A percentile compares a stretch with the other conserved stretches of the same genome.
These are phyloP conservation scores for Trissoscelio sp. DNA, from an alignment of 2,888 invertebrate species.

Conservation along the genomic window DNA sequence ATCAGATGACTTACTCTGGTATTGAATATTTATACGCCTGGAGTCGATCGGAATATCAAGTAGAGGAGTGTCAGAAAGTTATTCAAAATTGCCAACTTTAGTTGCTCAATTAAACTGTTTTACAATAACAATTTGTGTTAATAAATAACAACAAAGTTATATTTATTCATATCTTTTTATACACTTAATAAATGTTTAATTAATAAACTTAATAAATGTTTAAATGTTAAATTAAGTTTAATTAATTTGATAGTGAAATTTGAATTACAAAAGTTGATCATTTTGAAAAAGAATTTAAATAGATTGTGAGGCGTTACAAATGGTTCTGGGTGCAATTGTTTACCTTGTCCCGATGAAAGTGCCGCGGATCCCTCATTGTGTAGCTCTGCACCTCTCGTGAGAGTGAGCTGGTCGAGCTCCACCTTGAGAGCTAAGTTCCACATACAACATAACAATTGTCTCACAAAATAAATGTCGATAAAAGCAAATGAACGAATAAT, in stretches of 20 bases:
- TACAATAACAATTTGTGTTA: too few relatives aligned
- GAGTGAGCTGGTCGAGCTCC: conserved; percentile 87
- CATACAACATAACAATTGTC: conserved; percentile 84
- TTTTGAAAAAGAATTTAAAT: neutral
- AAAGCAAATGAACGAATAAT: conserved; percentile 33
- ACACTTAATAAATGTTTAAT: too few relatives aligned
- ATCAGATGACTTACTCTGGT: conserved; percentile 15
- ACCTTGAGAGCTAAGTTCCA: conserved; percentile 86
- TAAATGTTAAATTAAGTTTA: too few relatives aligned
- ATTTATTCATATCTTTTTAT: too few relatives aligned
- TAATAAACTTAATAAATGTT: neutral
- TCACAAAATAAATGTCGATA: conserved; percentile 76
- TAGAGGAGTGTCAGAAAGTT: neutral
- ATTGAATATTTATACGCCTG: conserved; percentile 39
- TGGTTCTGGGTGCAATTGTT: conserved; percentile 70
- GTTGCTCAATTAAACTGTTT: too few relatives aligned
- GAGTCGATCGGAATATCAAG: conserved; percentile 12
- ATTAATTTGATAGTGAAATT: too few relatives aligned
- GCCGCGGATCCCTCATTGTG: conserved; percentile 84
- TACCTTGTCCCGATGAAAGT: conserved; percentile 82
- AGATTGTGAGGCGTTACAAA: conserved; percentile 1
- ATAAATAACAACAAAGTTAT: too few relatives aligned
- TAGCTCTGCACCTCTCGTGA: conserved; percentile 87
- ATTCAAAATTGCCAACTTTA: conserved; percentile 41
- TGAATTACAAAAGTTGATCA: conserved; percentile 3